Conservation (phyloP, 1,140 invertebrate species). For the Probaryconus sp. region DNA sequence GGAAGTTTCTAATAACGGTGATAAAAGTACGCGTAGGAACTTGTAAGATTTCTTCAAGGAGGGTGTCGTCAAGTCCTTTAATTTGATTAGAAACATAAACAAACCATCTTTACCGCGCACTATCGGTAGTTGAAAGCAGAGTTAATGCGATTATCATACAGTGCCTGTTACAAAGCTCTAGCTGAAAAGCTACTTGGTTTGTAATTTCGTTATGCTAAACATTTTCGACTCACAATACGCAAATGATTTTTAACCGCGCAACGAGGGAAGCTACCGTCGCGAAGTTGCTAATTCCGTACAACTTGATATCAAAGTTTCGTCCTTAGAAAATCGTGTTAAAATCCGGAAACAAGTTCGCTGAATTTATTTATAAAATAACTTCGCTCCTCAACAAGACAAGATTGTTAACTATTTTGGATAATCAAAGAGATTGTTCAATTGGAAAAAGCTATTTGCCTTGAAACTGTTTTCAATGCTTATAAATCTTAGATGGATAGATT, state of each 20-base stretch:
- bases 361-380: no score
- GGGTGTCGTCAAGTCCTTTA: constrained; percentile 48
- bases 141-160: constrained; percentile 63
- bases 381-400: no score
- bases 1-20: constrained; percentile 17
- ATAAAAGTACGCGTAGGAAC: constrained; percentile 12
- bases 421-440: no score
- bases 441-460: no score
- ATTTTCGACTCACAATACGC: background rate
- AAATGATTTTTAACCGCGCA: constrained; percentile 9
- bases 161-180: constrained; percentile 13
- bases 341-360: no score
- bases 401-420: no score
- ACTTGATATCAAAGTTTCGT: no score
- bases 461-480: no score
- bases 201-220: constrained; percentile 23
- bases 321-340: no score
- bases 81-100: constrained; percentile 68
- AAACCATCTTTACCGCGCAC: constrained; percentile 59
- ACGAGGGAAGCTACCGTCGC: no score
- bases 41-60: constrained; percentile 11
- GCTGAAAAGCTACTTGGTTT: constrained; percentile 16
- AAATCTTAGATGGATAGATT: no score
- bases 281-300: no score
- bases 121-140: constrained; percentile 61